A percentile compares a stretch with the other conserved stretches of the same genome.
These are phyloP conservation scores for Chlorodrepanis virens DNA, from an alignment of 2,113 vertebrate species.

Conservation along the genomic window DNA sequence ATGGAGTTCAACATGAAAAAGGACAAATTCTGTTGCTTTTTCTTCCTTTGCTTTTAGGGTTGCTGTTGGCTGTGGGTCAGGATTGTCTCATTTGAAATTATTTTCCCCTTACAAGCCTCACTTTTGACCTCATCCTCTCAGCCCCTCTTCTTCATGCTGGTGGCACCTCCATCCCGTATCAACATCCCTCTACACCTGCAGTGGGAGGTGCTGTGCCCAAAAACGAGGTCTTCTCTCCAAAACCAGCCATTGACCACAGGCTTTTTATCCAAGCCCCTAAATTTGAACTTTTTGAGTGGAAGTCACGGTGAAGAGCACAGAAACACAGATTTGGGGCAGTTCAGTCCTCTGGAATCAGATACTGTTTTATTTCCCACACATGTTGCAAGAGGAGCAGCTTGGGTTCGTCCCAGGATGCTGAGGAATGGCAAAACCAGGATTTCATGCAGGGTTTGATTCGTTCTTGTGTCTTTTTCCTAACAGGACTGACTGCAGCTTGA, in stretches of 20 bases:
- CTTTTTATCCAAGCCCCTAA: not conserved
- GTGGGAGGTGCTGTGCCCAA: not conserved
- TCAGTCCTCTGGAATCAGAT: accelerated
- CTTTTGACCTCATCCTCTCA: not conserved
- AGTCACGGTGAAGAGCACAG: not conserved
- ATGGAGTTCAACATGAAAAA: not conserved
- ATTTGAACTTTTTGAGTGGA: not conserved
- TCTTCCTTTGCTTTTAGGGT: not conserved
- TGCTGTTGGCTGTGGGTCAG: not conserved
- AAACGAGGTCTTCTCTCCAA: not conserved
- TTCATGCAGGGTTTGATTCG: not conserved
- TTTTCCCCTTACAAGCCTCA: not conserved
- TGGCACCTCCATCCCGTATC: not conserved
- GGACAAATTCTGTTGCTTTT: not conserved
- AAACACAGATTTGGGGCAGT: not conserved
- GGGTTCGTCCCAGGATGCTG: not conserved
- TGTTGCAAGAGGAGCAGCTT: not conserved
- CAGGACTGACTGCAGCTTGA: not conserved
- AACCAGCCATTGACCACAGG: accelerated
- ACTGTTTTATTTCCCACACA: not conserved
- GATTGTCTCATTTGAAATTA: not conserved
- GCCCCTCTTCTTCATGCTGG: not conserved
- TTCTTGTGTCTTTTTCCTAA: not conserved
- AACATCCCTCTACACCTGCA: not conserved
- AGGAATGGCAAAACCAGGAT: not conserved